Conservation (phyloP, 2,888 invertebrate genomes). For the Nomada lathburiana region DNA sequence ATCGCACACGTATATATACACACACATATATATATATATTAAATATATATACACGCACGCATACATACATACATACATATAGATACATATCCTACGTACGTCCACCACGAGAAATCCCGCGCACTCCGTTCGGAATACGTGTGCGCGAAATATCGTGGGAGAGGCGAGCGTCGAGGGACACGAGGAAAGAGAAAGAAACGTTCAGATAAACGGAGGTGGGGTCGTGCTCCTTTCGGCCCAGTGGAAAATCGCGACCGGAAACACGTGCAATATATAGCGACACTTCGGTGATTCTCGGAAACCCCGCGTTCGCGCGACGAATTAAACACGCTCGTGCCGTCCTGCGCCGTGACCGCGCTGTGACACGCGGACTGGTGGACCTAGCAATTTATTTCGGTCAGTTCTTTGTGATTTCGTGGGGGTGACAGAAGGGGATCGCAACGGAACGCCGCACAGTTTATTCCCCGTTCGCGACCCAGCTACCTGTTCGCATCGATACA, state of each 20-base stretch:
- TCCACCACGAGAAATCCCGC: conserved; percentile 26
- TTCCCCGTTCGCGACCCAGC: conserved; percentile 23
- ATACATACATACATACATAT: neutral
- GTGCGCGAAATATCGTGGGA: conserved; percentile 12
- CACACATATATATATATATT: neutral
- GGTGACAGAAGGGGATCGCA: neutral
- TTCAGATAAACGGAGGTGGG: neutral
- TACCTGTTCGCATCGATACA: conserved; percentile 56
- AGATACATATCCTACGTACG: neutral
- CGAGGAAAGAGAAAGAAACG: neutral
- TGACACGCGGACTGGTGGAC: conserved; percentile 32
- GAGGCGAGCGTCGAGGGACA: neutral
- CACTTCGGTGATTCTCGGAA: conserved; percentile 27
- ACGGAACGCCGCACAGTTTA: conserved; percentile 13
- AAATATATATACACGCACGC: neutral
- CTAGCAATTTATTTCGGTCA: conserved; percentile 15
- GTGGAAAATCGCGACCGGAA: conserved; percentile 44
- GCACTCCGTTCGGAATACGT: conserved; percentile 24
- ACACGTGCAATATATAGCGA: conserved; percentile 58
- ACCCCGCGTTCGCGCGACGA: conserved; percentile 43
- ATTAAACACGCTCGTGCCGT: conserved; percentile 50
- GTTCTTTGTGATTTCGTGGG: conserved; percentile 31
- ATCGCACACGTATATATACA: neutral
- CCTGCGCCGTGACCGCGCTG: conserved; percentile 50
- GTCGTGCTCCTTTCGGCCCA: conserved; percentile 24